phyloP scores from a whole-genome alignment of 2,113 vertebrate species.

The Trichechus manatus region DNA sequence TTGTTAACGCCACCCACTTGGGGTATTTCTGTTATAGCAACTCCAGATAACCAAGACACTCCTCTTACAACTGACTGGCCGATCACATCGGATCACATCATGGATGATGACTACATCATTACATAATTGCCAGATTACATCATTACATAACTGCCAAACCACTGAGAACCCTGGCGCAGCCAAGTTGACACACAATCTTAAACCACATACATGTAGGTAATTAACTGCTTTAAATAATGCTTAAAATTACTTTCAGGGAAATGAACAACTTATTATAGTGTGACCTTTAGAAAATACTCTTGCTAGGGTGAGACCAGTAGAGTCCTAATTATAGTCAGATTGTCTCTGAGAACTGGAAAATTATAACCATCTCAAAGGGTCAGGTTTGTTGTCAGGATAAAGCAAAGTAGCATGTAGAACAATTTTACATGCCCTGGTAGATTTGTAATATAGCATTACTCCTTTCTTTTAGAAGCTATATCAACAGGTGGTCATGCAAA shows the following conservation, averaged over 20 bases:
- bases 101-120: too few relatives aligned
- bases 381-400: background rate
- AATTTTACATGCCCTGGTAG: background rate
- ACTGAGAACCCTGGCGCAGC: too few relatives aligned
- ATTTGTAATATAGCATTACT: background rate
- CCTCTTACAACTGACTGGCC: too few relatives aligned
- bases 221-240: background rate
- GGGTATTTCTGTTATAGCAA: too few relatives aligned
- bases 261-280: background rate
- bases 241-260: constrained; percentile 8
- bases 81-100: too few relatives aligned
- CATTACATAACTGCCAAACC: too few relatives aligned
- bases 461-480: constrained; percentile 22
- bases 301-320: background rate
- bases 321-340: background rate
- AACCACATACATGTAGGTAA: background rate
- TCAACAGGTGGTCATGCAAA: background rate
- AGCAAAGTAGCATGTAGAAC: background rate
- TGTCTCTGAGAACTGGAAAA: background rate
- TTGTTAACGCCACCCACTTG: too few relatives aligned
- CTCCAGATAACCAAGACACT: too few relatives aligned
- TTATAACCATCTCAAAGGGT: background rate
- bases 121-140: too few relatives aligned
- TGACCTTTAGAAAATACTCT: background rate
- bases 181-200: too few relatives aligned